A percentile compares a stretch with the other conserved stretches of the same genome.
These are phyloP conservation scores for Leguminivora glycinivorella DNA, from an alignment of 1,140 invertebrate species.

Conservation along the genomic window DNA sequence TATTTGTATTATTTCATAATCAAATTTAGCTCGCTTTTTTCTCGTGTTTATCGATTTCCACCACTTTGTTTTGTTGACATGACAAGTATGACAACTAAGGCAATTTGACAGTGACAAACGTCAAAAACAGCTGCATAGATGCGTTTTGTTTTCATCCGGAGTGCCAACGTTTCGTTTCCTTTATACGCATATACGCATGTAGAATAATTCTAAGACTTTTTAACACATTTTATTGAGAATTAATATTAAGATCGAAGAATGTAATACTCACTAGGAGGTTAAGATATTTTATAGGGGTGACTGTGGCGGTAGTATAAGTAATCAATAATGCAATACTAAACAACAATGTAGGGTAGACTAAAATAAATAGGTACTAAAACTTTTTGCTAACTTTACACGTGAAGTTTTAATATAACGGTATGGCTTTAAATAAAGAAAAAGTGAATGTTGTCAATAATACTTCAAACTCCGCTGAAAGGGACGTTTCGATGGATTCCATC, in stretches of 20 bases:
- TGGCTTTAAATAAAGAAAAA: constrained; percentile 44
- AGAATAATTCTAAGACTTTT: no score
- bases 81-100: constrained; percentile 4
- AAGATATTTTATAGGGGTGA: background rate
- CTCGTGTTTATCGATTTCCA: constrained; percentile 22
- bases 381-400: background rate
- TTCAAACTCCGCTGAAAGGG: constrained; percentile 36
- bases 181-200: no score
- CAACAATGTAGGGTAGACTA: background rate
- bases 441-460: constrained; percentile 41
- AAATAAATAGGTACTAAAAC: background rate
- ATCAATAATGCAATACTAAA: background rate
- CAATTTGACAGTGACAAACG: background rate
- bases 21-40: constrained; percentile 18
- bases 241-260: no score
- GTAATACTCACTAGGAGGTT: no score
- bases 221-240: no score
- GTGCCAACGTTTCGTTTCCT: background rate
- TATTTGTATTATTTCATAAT: background rate
- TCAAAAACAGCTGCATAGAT: constrained; percentile 6
- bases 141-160: background rate
- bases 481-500: constrained; percentile 51
- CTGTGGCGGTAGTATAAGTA: background rate
- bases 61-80: constrained; percentile 13
- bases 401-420: constrained; percentile 27